Base-by-base conservation (phyloP, 2,797 vertebrate genomes). In the Megaceryle alcyon region DNA sequence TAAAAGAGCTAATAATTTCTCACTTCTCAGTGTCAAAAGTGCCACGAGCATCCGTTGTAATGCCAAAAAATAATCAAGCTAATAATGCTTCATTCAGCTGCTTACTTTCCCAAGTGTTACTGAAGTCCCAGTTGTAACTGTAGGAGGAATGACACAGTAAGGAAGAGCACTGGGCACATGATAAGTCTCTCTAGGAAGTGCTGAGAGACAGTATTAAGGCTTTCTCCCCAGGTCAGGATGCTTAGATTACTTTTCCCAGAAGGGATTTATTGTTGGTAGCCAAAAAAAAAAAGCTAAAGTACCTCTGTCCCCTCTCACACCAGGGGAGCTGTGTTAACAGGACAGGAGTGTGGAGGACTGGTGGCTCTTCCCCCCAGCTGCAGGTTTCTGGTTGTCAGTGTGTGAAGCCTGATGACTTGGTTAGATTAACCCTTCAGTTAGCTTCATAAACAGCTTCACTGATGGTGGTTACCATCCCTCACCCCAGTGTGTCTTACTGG, bases 401-500 rank as follows among this genome's bases (percentile, higher is more conserved):
- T 19, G 41, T 20, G n/a, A 41, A 63, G 23, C 46, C 43, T 8
- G 9, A 21, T 39, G 63, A 16, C 8, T 3, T 2, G 28, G 25
- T 46, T 69, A 25, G 48, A 43, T 5, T 51, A 5, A 49, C 69
- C 73, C 33, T 78, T 81, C 3, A 1, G 10, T n/a, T 76, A 8
- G 3, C 57, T 33, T 86, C 15, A 26, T 14, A 22, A 86, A 29
- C 26, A 65, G 12, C 12, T 87, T 44, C 5, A 1, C 33, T 25
- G n/a, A 1, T 1, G 31, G n/a, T 31, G 22, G 54, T 33, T 16
- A 18, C 71, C 39, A 6, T 60, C 25, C 53, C 59, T 78, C 6
- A 1, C 7, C 53, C 54, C 3, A 2, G 37, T 0, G 3, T 2
- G 16, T 22, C 66, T 26, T 18, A 7, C 48, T 10, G 28, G 20